Evolutionary conservation across 2,888 invertebrate genomes (phyloP).

Genomic region (Linyphia triangularis): DNA sequence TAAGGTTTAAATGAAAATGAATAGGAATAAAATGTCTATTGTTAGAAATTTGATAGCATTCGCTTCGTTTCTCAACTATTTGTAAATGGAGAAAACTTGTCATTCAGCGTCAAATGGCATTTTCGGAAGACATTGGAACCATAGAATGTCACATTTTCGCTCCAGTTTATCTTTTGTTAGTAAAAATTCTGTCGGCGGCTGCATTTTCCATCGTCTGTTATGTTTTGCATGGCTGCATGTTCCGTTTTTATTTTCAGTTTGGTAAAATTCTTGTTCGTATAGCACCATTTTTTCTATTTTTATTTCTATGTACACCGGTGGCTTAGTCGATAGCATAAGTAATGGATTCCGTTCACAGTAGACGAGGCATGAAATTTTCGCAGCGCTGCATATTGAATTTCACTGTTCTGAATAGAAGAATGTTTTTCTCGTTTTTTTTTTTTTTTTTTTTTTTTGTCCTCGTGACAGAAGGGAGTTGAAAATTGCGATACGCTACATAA

Average conservation of each 20-base stretch:
- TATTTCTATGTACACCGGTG: slow-evolving; percentile 28
- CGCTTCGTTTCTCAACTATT: neutral
- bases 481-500: slow-evolving; percentile 53
- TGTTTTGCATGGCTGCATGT: slow-evolving; percentile 25
- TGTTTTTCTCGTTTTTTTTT: slow-evolving; percentile 7
- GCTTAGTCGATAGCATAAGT: slow-evolving; percentile 64
- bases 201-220: slow-evolving; percentile 53
- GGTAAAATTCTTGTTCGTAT: slow-evolving; percentile 3
- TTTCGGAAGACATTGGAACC: neutral
- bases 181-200: slow-evolving; percentile 50
- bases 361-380: slow-evolving; percentile 55
- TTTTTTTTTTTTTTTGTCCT: neutral
- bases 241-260: slow-evolving; percentile 19
- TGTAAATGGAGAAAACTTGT: slow-evolving; percentile 63
- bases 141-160: slow-evolving; percentile 57
- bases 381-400: slow-evolving; percentile 55
- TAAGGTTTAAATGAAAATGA: slow-evolving; percentile 11
- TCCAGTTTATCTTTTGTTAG: slow-evolving; percentile 54
- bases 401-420: slow-evolving; percentile 24
- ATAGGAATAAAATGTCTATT: neutral
- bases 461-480: slow-evolving; percentile 19
- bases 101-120: neutral
- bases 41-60: slow-evolving; percentile 12
- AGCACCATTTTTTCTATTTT: neutral
- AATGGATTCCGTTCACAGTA: slow-evolving; percentile 53